Evolutionary conservation across 2,113 vertebrate genomes (phyloP).

Genomic region (Clarias batrachus): DNA sequence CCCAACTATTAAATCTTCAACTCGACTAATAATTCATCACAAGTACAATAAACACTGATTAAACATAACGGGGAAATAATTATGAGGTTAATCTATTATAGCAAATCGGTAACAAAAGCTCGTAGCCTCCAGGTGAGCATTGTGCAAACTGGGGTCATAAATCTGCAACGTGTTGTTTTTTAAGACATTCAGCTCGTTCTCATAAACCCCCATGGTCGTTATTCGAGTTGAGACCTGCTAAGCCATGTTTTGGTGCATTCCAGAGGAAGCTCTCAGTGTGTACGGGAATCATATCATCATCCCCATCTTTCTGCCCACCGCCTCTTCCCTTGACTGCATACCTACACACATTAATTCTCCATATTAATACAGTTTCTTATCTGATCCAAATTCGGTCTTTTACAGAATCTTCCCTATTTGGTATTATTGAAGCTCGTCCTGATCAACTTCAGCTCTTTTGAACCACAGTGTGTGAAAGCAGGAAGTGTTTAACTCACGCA

Average conservation of each 20-base stretch:
- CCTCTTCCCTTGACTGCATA: conserved; percentile 7
- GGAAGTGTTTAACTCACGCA: background rate
- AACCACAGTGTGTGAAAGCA: background rate
- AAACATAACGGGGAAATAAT: background rate
- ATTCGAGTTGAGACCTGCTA: conserved; percentile 34
- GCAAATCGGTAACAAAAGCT: background rate
- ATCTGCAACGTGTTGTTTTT: background rate
- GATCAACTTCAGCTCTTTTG: background rate
- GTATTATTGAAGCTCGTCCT: background rate
- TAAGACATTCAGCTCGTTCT: background rate
- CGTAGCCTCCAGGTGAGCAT: background rate
- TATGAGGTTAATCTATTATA: background rate
- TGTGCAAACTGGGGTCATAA: background rate
- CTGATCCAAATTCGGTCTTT: background rate
- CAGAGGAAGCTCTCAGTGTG: background rate
- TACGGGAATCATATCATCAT: background rate
- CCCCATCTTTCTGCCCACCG: background rate
- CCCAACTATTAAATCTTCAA: background rate
- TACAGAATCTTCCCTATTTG: background rate
- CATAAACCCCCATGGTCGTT: background rate
- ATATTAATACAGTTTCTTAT: background rate
- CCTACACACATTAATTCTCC: background rate
- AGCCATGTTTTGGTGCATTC: conserved; percentile 12
- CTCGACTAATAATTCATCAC: background rate
- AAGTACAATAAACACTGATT: background rate